Base-by-base conservation (phyloP, 2,888 invertebrate species). In the Noctuana brunneofusca region DNA sequence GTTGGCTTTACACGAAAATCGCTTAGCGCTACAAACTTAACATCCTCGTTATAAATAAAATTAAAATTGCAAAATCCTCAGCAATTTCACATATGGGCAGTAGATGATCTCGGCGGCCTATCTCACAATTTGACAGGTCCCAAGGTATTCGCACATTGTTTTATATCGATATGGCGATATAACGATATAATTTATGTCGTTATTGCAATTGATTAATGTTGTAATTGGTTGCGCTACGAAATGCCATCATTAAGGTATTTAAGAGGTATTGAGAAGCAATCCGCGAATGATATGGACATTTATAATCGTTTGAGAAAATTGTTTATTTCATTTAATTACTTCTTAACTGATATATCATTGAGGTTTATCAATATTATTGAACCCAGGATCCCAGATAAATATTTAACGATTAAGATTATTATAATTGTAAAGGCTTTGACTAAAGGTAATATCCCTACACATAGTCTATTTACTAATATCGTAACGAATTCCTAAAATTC, bases 51-150 rank as follows among this genome's bases (percentile, higher is more conserved):
- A 89, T 87, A 89, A 89, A 89, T 89, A 87, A 90, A 91, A 89
- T 90, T 90, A 89, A 91, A 91, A 91, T 91, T 90, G 87, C 87
- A 89, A 90, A 89, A 87, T 87, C 85, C 84, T 76, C 83, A 88
- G 79, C 88, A 87, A 89, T 90, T 89, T 89, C 89, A 88, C 89
- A 89, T 89, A 89, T 87, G 89, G 89, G 80, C 85, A 81, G 65
- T 76, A 88, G 89, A 90, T 87, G 85, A 89, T 89, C 91, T 86
- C 67, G 79, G 72, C 75, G 75, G 73, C 76, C 85, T 89, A 89
- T 90, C 88, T 76, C 74, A 69, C 83, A 80, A 80, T 83, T 86
- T 87, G 89, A 90, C 86, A 83, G 78, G 75, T 77, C 74, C 75
- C 87, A 85, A 77, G 75, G 79, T 77, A 83, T 79, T 84, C 83